phyloP scores from a whole-genome alignment of 2,888 invertebrate genomes.

The Dascillus cervinus region DNA sequence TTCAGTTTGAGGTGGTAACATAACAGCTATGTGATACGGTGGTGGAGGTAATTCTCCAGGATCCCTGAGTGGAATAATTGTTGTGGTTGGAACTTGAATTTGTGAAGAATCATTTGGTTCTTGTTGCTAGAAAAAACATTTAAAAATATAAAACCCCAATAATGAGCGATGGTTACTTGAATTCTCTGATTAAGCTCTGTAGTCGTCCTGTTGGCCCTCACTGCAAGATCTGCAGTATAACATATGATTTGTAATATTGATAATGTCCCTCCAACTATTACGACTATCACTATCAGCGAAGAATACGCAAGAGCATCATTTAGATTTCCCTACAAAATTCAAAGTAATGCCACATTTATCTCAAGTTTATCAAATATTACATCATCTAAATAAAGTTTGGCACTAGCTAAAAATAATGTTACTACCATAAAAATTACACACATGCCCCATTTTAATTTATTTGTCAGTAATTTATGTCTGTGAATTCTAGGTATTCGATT shows the following conservation, averaged over 20 bases:
- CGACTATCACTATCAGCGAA: too few relatives aligned
- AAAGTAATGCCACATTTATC: conserved; percentile 40
- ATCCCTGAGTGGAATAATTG: conserved; percentile 11
- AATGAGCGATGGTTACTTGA: too few relatives aligned
- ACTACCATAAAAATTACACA: conserved; percentile 64
- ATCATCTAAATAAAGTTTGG: conserved; percentile 58
- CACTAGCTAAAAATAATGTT: conserved; percentile 61
- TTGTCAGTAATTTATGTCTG: conserved; percentile 38
- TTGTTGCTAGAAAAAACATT: conserved; percentile 11
- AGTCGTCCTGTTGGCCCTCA: too few relatives aligned
- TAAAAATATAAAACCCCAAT: too few relatives aligned
- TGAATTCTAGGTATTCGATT: not conserved
- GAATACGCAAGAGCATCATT: too few relatives aligned
- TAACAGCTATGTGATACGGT: conserved; percentile 77
- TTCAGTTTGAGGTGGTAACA: conserved; percentile 52
- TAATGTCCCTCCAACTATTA: too few relatives aligned
- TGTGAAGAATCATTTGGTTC: conserved; percentile 14
- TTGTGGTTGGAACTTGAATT: conserved; percentile 20
- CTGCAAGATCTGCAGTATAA: too few relatives aligned
- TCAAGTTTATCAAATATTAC: conserved; percentile 15
- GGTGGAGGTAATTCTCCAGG: conserved; percentile 53
- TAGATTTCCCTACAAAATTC: too few relatives aligned
- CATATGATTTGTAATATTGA: too few relatives aligned
- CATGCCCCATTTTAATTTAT: conserved; percentile 61
- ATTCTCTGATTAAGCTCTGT: too few relatives aligned